Evolutionary conservation across 2,113 vertebrate species (phyloP).

Genomic region (Sander lucioperca): DNA sequence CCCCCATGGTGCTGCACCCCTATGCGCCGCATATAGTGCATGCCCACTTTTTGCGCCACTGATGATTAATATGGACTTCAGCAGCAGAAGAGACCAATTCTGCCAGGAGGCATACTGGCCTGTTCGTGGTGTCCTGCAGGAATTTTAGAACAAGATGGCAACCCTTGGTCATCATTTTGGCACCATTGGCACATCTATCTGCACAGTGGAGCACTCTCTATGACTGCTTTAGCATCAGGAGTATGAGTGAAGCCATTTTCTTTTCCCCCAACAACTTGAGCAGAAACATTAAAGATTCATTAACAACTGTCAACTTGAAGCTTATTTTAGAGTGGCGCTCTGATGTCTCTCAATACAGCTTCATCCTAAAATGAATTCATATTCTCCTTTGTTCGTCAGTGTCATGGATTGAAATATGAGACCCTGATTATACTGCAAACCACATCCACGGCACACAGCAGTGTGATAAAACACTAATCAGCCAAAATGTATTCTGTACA

Average conservation of each 20-base stretch:
- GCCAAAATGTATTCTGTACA: slow-evolving; percentile 3
- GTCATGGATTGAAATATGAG: slow-evolving; percentile 25
- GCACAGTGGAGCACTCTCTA: slow-evolving; percentile 15
- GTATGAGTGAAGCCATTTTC: slow-evolving; percentile 87
- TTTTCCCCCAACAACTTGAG: slow-evolving; percentile 86
- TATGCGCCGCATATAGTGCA: no score
- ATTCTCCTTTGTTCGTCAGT: slow-evolving; percentile 32
- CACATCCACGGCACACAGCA: background rate
- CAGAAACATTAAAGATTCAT: slow-evolving; percentile 77
- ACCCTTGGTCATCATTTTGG: slow-evolving; percentile 58
- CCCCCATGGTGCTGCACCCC: no score
- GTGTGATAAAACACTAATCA: slow-evolving; percentile 42
- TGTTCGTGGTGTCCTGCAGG: slow-evolving; percentile 56
- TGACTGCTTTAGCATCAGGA: slow-evolving; percentile 55
- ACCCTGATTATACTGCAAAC: slow-evolving; percentile 4
- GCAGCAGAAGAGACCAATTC: slow-evolving; percentile 36
- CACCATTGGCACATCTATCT: slow-evolving; percentile 56
- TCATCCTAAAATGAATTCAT: slow-evolving; percentile 42
- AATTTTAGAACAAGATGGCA: slow-evolving; percentile 73
- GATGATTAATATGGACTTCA: slow-evolving; percentile 67
- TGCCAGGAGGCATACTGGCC: slow-evolving; percentile 25
- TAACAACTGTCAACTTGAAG: slow-evolving; percentile 57
- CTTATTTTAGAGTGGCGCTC: slow-evolving; percentile 67
- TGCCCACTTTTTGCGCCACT: no score
- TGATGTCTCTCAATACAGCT: slow-evolving; percentile 51